Evolutionary conservation across 2,113 vertebrate species (phyloP), one percentile per base, ranked within the genome.

Genomic region (Propithecus coquereli): DNA sequence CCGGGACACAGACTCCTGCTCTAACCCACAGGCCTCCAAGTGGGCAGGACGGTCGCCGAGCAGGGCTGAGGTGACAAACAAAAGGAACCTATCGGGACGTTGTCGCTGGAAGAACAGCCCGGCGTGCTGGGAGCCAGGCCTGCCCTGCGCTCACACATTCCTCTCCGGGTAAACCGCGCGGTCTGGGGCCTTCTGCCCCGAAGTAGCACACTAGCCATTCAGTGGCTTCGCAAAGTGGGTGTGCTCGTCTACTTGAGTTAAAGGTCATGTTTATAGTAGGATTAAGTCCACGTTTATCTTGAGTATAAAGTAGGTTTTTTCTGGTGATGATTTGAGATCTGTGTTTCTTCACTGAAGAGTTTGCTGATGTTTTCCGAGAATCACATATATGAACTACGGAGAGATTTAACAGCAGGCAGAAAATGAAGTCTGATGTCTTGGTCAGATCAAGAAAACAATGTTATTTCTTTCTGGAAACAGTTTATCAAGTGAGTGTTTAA

Each of bases 141-240:
- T 6, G 9, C 1, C 13, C 1, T 1, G 1, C 3, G 8, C 25
- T 7, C 57, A 1, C 11, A 1, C 0, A 3, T 23, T 22, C 30
- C 0, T 18, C n/a, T 74, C 32, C 12, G 16, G 7, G 2, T 16
- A 1, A 9, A 17, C 45, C 63, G 14, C 0, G 4, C 0, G 1
- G 1, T 6, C 13, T 52, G 30, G 18, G 14, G 20, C 0, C 25
- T 20, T 34, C 12, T 10, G 16, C 17, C 50, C 6, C 8, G 3
- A 0, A 61, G 5, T 3, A 34, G 73, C 59, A 5, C 8, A 0
- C 0, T 0, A 17, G 50, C 10, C 18, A 5, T n/a, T 57, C 25
- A 3, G 54, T 1, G 47, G 32, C 27, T 82, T 66, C 11, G 40
- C 18, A 22, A 11, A 34, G 5, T 2, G 3, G 37, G 32, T 7